Evolutionary conservation across 2,797 vertebrate species (phyloP).

Genomic region (Rousettus madagascariensis): DNA sequence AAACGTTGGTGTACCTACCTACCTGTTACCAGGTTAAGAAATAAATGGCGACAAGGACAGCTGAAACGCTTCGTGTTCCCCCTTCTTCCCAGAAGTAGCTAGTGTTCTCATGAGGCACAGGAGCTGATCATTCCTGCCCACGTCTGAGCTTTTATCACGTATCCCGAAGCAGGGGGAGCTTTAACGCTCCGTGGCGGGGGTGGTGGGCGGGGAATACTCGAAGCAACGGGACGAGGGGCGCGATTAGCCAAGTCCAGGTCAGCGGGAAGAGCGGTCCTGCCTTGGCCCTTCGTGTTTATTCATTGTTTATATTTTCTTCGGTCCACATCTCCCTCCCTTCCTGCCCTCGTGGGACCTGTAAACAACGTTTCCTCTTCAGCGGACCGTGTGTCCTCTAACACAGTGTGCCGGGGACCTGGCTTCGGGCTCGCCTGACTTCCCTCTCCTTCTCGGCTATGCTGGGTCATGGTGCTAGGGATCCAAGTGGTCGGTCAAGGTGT

Average conservation of each 20-base stretch:
- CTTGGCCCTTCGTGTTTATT: not conserved
- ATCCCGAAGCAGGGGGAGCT: not conserved
- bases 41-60: not conserved
- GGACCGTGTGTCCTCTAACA: not conserved
- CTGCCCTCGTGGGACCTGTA: not conserved
- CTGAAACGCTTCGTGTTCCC: not conserved
- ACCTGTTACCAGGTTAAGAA: not conserved
- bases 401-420: not conserved
- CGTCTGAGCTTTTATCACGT: not conserved
- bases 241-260: not conserved
- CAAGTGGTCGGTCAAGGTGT: not conserved
- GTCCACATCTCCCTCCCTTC: not conserved
- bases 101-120: not conserved
- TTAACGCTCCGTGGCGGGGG: not conserved
- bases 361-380: not conserved
- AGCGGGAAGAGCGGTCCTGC: not conserved
- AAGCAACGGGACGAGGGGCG: not conserved
- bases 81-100: not conserved
- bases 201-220: no score
- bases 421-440: not conserved
- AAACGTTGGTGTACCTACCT: not conserved
- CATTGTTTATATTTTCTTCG: not conserved
- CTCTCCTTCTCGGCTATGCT: not conserved
- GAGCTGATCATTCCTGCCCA: not conserved
- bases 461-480: not conserved